Conservation (phyloP, 2,113 vertebrate genomes). For the rat (Rattus norvegicus) region GRCr8 NC_086020.1:45203501-45204000, state of each 20-base stretch:
- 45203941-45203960: conserved; percentile 43
- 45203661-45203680: conserved; percentile 42
- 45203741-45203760: conserved; percentile 85
- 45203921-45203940: conserved; percentile 66
- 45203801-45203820: conserved; percentile 90
- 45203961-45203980: neutral
- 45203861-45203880: conserved; percentile 72
- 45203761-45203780: conserved; percentile 87
- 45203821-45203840: conserved; percentile 87
- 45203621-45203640: conserved; percentile 20
- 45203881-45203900: conserved; percentile 55
- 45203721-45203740: conserved; percentile 64
- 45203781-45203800: conserved; percentile 89
- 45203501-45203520: conserved; percentile 64
- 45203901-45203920: conserved; percentile 71
- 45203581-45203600: conserved; percentile 59
- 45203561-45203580: neutral
- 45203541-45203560: neutral
- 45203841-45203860: conserved; percentile 81
- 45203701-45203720: conserved; percentile 31
- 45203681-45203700: conserved; percentile 59
- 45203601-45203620: conserved; percentile 16
- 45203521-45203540: neutral
- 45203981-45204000: conserved; percentile 63
- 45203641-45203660: conserved; percentile 70